These are phyloP conservation scores for Loripinus fragilis DNA, from an alignment of 2,888 invertebrate genomes.

Conservation along the genomic window DNA sequence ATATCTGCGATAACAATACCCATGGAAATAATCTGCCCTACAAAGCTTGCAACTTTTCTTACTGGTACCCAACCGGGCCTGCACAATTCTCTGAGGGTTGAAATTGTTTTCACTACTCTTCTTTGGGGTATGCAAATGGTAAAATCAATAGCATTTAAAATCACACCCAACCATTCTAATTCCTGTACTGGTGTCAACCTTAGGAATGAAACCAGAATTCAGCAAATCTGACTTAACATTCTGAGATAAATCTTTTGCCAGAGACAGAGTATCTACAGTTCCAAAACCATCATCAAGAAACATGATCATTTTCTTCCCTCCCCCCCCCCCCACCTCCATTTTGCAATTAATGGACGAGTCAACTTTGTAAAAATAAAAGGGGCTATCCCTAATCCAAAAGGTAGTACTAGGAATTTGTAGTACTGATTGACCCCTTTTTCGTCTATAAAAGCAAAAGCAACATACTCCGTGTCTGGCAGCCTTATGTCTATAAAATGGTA, in stretches of 20 bases:
- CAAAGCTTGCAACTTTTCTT: conserved; percentile 14
- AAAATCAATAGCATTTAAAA: conserved; percentile 31
- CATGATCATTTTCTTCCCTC: conserved; percentile 40
- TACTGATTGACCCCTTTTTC: too few relatives aligned
- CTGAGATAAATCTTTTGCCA: conserved; percentile 6
- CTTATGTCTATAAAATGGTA: too few relatives aligned
- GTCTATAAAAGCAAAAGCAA: too few relatives aligned
- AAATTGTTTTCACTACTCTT: conserved; percentile 18
- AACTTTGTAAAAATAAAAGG: too few relatives aligned
- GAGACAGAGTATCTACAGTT: conserved; percentile 13
- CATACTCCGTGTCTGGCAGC: too few relatives aligned
- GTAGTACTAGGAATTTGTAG: too few relatives aligned
- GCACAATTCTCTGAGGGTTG: conserved; percentile 5
- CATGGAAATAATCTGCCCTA: conserved; percentile 13
- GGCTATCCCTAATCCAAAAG: too few relatives aligned
- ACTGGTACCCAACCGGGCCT: conserved; percentile 2
- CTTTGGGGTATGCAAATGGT: conserved; percentile 28
- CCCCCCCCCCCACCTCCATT: conserved; percentile 29
- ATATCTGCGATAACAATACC: conserved; percentile 12
- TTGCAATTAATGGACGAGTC: conserved; percentile 34
- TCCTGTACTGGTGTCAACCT: conserved; percentile 36
- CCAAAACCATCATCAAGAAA: conserved; percentile 54
- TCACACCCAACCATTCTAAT: conserved; percentile 40
- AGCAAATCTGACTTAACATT: conserved; percentile 33
- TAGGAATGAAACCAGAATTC: conserved; percentile 37